Conservation (phyloP, 2,797 vertebrate species). For the Rhabdomys pumilio region DNA sequence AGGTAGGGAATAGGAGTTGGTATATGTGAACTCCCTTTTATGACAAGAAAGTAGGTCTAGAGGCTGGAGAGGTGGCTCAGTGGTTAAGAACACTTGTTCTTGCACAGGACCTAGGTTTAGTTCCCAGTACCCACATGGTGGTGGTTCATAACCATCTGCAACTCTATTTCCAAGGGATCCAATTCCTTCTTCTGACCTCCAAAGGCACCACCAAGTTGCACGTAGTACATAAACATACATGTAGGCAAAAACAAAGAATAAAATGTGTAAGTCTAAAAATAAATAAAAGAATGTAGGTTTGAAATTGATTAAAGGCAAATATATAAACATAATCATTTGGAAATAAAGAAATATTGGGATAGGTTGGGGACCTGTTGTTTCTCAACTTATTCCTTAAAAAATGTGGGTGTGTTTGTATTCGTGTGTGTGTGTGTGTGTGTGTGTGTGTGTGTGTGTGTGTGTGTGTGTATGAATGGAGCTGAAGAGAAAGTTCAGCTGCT, state of each 20-base stretch:
- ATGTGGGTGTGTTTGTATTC: too few species aligned
- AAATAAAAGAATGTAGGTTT: not conserved
- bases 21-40: not conserved
- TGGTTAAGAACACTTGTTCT: not conserved
- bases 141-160: not conserved
- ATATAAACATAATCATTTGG: conserved; percentile 22
- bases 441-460: too few species aligned
- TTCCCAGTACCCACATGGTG: not conserved
- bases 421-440: too few species aligned
- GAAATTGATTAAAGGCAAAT: conserved; percentile 33
- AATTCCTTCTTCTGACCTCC: not conserved
- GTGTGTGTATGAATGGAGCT: not conserved
- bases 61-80: not conserved
- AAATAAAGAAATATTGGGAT: not conserved
- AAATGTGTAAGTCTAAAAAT: not conserved
- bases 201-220: not conserved
- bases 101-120: not conserved
- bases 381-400: not conserved
- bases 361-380: not conserved
- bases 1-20: not conserved
- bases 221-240: not conserved
- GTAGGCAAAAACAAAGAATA: not conserved
- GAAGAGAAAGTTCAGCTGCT: not conserved
- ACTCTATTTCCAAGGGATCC: not conserved
- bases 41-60: not conserved